These are phyloP conservation scores for Stenodema calcarata DNA, from an alignment of 2,888 invertebrate genomes.

Conservation along the genomic window DNA sequence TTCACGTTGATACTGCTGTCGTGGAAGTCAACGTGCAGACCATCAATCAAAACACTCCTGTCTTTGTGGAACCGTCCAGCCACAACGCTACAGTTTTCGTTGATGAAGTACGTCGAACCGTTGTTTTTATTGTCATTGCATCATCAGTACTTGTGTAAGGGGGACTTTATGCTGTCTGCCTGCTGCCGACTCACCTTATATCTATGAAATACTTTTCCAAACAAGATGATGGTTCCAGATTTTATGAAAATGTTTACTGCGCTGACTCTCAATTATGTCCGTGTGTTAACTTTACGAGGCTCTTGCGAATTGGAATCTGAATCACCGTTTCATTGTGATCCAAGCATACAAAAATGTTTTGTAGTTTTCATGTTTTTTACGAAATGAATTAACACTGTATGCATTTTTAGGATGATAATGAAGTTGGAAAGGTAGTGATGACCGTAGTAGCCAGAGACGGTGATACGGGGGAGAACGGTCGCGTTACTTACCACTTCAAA, in stretches of 20 bases:
- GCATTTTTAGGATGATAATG: conserved; percentile 69
- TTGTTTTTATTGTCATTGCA: not conserved
- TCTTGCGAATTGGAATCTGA: not conserved
- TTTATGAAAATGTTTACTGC: too few species aligned
- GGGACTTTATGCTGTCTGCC: too few species aligned
- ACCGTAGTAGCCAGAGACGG: conserved; percentile 82
- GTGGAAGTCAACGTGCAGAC: conserved; percentile 79
- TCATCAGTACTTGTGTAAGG: too few species aligned
- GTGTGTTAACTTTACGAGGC: too few species aligned
- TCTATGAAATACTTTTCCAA: too few species aligned
- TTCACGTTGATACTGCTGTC: conserved; percentile 72
- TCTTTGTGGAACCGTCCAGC: conserved; percentile 77
- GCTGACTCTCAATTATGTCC: too few species aligned
- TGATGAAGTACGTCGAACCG: conserved; percentile 70
- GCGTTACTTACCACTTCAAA: conserved; percentile 82
- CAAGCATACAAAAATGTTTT: not conserved
- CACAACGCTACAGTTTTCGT: conserved; percentile 80
- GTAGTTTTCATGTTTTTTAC: not conserved
- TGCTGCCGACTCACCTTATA: too few species aligned
- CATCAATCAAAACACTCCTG: conserved; percentile 83
- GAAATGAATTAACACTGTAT: not conserved
- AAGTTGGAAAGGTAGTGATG: conserved; percentile 76
- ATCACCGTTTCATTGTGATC: too few species aligned
- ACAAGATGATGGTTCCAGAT: too few species aligned
- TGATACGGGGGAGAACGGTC: conserved; percentile 83